phyloP scores from a whole-genome alignment of 2,113 vertebrate genomes.

The Typhlomys cinereus region DNA sequence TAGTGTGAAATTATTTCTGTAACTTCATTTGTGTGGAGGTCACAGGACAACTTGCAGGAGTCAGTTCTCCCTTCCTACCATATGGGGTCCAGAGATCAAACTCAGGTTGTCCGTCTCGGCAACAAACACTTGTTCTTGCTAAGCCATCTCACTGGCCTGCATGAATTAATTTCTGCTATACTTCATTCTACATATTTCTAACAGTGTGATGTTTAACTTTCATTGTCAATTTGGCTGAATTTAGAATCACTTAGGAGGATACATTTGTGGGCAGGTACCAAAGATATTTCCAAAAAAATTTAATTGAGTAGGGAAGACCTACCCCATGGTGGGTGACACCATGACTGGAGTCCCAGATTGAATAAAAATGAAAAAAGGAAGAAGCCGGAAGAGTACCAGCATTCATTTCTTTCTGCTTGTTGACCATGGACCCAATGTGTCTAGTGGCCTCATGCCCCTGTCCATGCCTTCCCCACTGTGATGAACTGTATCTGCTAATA shows the following conservation, averaged over 20 bases:
- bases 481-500: not conserved
- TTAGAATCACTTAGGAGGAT: not conserved
- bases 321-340: not conserved
- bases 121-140: too few relatives aligned
- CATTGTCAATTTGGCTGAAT: not conserved
- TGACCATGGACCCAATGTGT: not conserved
- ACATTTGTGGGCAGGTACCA: not conserved
- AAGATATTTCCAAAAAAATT: not conserved
- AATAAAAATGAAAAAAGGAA: not conserved
- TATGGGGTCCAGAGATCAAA: too few relatives aligned
- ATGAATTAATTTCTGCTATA: slow-evolving; percentile 47
- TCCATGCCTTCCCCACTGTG: not conserved
- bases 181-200: slow-evolving; percentile 25
- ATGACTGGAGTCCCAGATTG: not conserved
- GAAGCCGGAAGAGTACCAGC: not conserved
- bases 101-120: too few relatives aligned
- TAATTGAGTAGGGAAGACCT: not conserved
- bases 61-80: too few relatives aligned
- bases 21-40: too few relatives aligned
- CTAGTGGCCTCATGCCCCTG: not conserved
- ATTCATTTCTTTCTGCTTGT: not conserved
- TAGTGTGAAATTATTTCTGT: slow-evolving; percentile 41
- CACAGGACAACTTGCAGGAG: too few relatives aligned
- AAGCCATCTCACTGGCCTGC: too few relatives aligned
- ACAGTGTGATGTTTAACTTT: not conserved